Base-by-base conservation (phyloP, 2,888 invertebrate genomes). In the Argyresthia goedartella region DNA sequence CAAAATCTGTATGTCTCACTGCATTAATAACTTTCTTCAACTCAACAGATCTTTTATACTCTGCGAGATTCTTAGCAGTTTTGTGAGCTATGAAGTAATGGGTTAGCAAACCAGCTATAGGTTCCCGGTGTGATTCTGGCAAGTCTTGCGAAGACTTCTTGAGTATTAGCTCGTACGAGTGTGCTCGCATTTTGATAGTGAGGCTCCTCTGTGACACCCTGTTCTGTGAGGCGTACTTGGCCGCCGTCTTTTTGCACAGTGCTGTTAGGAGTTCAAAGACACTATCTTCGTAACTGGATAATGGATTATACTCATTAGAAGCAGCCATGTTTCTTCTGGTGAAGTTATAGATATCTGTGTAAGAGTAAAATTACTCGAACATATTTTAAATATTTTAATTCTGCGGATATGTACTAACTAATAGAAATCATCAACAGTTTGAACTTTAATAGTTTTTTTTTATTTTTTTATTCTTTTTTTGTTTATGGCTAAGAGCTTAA, bases 101-200 rank as follows among this genome's bases (percentile, higher is more conserved):
- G 0, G 81, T 70, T 35, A 85, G 57, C 52, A 87, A 62, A 52
- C 81, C 81, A 11, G 69, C 62, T 13, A 78, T 63, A 0, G 87
- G 85, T 53, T 82, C 78, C 41, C 67, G 66, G 41, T 60, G 63
- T 7, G 56, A 55, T 1, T 56, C 57, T 1, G 71, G 61, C 36
- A 75, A 56, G 42, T 71, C 70, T 56, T 67, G 62, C 1, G 61
- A 49, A 9, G 76, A 67, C 60, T 79, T 84, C 57, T 78, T 81
- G 39, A 87, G 62, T 55, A 87, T 76, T 16, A 87, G 75, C 61
- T 84, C 86, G 54, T 77, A 87, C 0, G 79, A 69, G 52, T 67
- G 63, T 4, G 84, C 75, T 53, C 84, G 69, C 80, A 86, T 78
- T 67, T 77, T 78, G 6, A 64, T 60, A 14, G 66, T 60, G 7